Percentiles rank a stretch among this genome's conserved stretches.
These are phyloP conservation scores for Sus cebifrons DNA, from an alignment of 2,797 vertebrate species.

Conservation along the genomic window DNA sequence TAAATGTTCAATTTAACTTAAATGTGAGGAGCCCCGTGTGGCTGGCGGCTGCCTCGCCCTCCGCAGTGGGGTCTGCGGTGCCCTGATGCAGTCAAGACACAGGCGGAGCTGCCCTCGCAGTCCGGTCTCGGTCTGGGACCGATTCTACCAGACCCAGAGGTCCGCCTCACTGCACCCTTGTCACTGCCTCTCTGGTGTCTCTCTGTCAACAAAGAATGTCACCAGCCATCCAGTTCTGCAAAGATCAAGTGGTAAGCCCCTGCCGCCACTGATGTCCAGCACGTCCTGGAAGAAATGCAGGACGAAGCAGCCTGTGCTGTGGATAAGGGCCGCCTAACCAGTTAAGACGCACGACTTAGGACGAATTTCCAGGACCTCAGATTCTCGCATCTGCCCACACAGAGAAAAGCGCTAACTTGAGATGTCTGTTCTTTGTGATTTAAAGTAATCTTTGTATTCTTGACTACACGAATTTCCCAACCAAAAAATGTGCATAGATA, in stretches of 20 bases:
- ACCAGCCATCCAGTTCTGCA: rapidly evolving
- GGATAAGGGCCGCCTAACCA: neutral
- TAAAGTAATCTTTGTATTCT: neutral
- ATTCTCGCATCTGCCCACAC: neutral
- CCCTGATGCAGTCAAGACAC: rapidly evolving
- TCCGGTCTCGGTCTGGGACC: neutral
- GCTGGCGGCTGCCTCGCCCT: neutral
- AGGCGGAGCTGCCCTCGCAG: neutral
- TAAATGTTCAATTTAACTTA: too few relatives aligned
- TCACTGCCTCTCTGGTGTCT: rapidly evolving
- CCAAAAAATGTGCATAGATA: neutral
- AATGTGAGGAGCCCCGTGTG: rapidly evolving
- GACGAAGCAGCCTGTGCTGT: neutral
- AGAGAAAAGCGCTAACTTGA: neutral
- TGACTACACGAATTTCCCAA: neutral
- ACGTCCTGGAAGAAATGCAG: neutral
- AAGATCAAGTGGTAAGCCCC: neutral
- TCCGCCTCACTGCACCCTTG: rapidly evolving
- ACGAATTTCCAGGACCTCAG: neutral
- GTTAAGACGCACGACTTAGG: neutral
- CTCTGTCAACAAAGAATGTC: too few relatives aligned
- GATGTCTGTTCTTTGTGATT: neutral
- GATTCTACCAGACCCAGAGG: neutral
- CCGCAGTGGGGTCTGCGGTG: rapidly evolving
- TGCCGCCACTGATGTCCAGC: rapidly evolving